phyloP scores from a whole-genome alignment of 23 tunicate species.

The Ascidia mentula region DNA sequence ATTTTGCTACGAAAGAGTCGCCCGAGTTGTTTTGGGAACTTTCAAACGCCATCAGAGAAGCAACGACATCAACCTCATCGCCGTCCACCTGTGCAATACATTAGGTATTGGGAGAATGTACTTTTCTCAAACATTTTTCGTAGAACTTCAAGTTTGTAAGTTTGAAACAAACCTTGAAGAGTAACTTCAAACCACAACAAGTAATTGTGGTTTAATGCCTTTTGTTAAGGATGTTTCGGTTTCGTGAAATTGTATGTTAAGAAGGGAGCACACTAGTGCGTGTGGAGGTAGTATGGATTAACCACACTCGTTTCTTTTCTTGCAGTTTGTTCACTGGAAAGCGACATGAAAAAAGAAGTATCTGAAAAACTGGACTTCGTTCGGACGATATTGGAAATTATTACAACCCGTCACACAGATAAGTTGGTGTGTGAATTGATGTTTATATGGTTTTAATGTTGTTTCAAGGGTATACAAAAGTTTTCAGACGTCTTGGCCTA shows the following conservation, averaged over 20 bases:
- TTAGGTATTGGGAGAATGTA: not conserved
- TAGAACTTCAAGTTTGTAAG: too few relatives aligned
- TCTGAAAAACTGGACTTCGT: slow-evolving; percentile 21
- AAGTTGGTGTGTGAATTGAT: not conserved
- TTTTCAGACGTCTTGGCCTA: too few relatives aligned
- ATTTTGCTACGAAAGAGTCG: slow-evolving; percentile 1
- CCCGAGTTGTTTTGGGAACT: not conserved
- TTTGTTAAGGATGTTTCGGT: too few relatives aligned
- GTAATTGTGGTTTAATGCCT: too few relatives aligned
- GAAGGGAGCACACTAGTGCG: too few relatives aligned
- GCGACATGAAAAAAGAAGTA: slow-evolving; percentile 46
- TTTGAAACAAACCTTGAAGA: too few relatives aligned
- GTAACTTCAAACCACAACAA: too few relatives aligned
- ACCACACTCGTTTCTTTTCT: not conserved
- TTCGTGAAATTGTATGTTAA: too few relatives aligned
- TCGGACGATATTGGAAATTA: slow-evolving; percentile 33
- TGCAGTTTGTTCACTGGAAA: slow-evolving; percentile 35
- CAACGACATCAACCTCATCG: not conserved
- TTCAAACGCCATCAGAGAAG: not conserved
- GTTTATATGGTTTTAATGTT: not conserved
- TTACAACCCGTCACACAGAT: slow-evolving; percentile 24
- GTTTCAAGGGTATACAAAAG: too few relatives aligned
- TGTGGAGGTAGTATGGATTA: too few relatives aligned
- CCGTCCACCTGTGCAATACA: slow-evolving; percentile 7
- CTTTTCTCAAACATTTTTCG: too few relatives aligned